Percentiles rank a stretch among this genome's conserved stretches.
phyloP scores from a whole-genome alignment of 2,113 vertebrate genomes.

The Telmatochromis sp. region DNA sequence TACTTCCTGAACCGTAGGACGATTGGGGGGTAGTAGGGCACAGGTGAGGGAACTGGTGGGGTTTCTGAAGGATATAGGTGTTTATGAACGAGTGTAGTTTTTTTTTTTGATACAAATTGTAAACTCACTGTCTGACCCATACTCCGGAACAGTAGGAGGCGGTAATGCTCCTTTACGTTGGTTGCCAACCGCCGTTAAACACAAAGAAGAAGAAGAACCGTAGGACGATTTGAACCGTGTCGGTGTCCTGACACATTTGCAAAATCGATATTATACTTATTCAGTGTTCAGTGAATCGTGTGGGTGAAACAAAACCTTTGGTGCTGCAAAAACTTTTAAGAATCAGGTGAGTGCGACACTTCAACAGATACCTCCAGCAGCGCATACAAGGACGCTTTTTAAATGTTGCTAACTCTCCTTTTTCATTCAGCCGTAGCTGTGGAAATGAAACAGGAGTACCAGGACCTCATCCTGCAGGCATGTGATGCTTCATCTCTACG shows the following conservation, averaged over 20 bases:
- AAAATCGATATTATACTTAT: not conserved
- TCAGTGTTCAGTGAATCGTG: not conserved
- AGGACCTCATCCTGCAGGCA: conserved; percentile 60
- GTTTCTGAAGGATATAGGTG: too few relatives aligned
- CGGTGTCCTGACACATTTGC: accelerated
- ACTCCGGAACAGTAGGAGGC: too few relatives aligned
- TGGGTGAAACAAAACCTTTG: not conserved
- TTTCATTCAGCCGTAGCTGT: not conserved
- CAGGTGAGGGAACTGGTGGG: too few relatives aligned
- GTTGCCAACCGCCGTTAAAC: too few relatives aligned
- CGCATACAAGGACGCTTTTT: not conserved
- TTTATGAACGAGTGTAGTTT: too few relatives aligned
- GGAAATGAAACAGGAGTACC: conserved; percentile 64
- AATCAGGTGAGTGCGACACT: not conserved
- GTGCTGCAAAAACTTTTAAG: not conserved
- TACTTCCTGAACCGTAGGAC: not conserved
- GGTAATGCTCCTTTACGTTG: too few relatives aligned
- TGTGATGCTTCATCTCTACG: conserved; percentile 54
- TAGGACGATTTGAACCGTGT: not conserved
- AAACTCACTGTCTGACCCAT: too few relatives aligned
- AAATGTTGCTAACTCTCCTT: not conserved
- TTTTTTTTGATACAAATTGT: too few relatives aligned
- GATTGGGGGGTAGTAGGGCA: too few relatives aligned
- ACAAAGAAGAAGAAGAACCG: too few relatives aligned
- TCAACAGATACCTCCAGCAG: not conserved